Evolutionary conservation across 1,140 invertebrate species (phyloP).

Genomic region (Neocloeon triangulifer): DNA sequence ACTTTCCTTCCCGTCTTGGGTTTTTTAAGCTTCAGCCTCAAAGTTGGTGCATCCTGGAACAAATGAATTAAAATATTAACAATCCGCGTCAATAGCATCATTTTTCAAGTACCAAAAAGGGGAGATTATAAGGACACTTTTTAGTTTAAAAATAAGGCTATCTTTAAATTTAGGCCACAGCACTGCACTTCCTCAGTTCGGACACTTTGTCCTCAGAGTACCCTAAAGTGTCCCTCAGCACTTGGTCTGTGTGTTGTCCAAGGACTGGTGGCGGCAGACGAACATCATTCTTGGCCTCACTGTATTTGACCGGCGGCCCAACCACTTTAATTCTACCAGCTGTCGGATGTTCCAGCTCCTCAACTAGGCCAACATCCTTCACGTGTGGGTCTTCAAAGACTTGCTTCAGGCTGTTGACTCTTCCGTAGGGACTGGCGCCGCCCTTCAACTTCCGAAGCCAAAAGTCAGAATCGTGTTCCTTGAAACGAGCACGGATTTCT

Average conservation of each 20-base stretch:
- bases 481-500: slow-evolving; percentile 36
- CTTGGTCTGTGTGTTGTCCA: slow-evolving; percentile 66
- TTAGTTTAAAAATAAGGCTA: too few relatives aligned
- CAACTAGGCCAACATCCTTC: slow-evolving; percentile 44
- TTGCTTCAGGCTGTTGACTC: slow-evolving; percentile 61
- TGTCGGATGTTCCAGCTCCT: slow-evolving; percentile 45
- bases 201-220: slow-evolving; percentile 36
- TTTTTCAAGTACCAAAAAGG: too few relatives aligned
- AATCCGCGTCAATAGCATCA: neutral
- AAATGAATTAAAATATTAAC: neutral
- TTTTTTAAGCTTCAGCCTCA: slow-evolving; percentile 48
- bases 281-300: slow-evolving; percentile 39
- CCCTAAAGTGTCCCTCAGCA: slow-evolving; percentile 45
- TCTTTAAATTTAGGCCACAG: slow-evolving; percentile 31
- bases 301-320: slow-evolving; percentile 66
- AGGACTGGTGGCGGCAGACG: slow-evolving; percentile 56
- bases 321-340: slow-evolving; percentile 55
- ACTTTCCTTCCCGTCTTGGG: slow-evolving; percentile 56
- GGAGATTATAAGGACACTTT: too few relatives aligned
- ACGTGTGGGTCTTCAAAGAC: slow-evolving; percentile 79
- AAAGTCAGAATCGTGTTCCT: slow-evolving; percentile 40
- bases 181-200: slow-evolving; percentile 22
- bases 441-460: slow-evolving; percentile 54
- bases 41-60: slow-evolving; percentile 20
- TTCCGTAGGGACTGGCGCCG: slow-evolving; percentile 64